These are phyloP conservation scores for Chloromyia formosa DNA, from an alignment of 2,888 invertebrate species.

Conservation along the genomic window DNA sequence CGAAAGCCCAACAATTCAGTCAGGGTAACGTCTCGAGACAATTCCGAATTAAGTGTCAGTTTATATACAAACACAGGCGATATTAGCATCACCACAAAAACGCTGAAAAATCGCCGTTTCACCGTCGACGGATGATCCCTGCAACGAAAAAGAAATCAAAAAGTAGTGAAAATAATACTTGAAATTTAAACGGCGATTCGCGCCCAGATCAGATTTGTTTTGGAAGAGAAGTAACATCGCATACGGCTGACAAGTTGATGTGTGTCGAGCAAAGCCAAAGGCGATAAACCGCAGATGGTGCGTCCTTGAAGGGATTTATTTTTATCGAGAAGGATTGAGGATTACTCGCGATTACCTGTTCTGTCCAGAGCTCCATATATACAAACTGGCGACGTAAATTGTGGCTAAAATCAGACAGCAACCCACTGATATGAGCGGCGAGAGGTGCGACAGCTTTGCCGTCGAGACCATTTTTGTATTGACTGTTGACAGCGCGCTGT, in stretches of 20 bases:
- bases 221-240: conserved; percentile 4
- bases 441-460: conserved; percentile 50
- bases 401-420: conserved; percentile 81
- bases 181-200: conserved; percentile 15
- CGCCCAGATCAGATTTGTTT: background rate
- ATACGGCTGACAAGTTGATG: conserved; percentile 1
- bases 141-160: conserved; percentile 56
- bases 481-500: conserved; percentile 13
- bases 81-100: conserved; percentile 80
- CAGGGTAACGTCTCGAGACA: conserved; percentile 69
- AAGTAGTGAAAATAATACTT: background rate
- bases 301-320: background rate
- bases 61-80: conserved; percentile 81
- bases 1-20: conserved; percentile 80
- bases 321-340: background rate
- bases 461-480: conserved; percentile 31
- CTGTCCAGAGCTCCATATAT: conserved; percentile 83
- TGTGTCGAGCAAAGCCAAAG: background rate
- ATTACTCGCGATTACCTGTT: conserved; percentile 76
- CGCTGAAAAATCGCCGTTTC: conserved; percentile 87
- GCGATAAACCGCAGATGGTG: conserved; percentile 24
- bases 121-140: conserved; percentile 91
- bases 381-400: conserved; percentile 86
- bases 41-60: conserved; percentile 72
- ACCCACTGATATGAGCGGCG: conserved; percentile 72